A percentile compares a stretch with the other conserved stretches of the same genome.
Conservation (phyloP, 2,113 vertebrate genomes). For the Antennarius striatus region DNA sequence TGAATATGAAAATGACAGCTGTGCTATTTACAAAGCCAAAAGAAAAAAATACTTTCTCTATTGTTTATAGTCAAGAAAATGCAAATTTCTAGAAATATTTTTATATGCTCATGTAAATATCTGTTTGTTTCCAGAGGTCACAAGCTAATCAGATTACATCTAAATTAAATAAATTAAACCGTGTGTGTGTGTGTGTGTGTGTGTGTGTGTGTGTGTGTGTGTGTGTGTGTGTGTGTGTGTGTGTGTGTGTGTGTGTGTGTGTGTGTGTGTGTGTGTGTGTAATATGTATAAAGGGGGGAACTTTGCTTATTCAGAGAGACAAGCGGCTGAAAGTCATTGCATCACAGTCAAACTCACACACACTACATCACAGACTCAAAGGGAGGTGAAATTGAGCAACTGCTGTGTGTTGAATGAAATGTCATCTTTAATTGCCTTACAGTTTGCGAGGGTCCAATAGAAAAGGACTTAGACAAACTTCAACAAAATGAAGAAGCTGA, state of each 20-base stretch:
- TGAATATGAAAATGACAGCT: constrained; percentile 1
- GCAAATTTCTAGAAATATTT: background rate
- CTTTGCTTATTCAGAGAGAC: constrained; percentile 58
- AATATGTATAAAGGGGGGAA: constrained; percentile 43
- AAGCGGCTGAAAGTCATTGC: constrained; percentile 61
- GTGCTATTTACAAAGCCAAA: background rate
- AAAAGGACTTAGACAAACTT: background rate
- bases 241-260: constrained; percentile 5
- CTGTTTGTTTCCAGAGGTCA: too few relatives aligned
- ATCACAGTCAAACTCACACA: constrained; percentile 47
- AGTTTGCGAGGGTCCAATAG: too few relatives aligned
- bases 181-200: too few relatives aligned
- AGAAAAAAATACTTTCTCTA: background rate
- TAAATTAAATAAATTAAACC: too few relatives aligned
- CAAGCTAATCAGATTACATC: too few relatives aligned
- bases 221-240: background rate
- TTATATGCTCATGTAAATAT: background rate
- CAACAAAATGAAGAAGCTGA: background rate
- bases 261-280: background rate
- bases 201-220: constrained; percentile 1
- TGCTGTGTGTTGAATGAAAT: too few relatives aligned
- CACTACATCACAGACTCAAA: constrained; percentile 27
- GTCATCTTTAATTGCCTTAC: too few relatives aligned
- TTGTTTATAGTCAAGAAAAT: constrained; percentile 4
- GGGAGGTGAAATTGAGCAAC: constrained; percentile 25